Percentiles rank a stretch among this genome's conserved stretches.
phyloP scores from a whole-genome alignment of 2,888 invertebrate genomes.

The Rhagonycha lutea region DNA sequence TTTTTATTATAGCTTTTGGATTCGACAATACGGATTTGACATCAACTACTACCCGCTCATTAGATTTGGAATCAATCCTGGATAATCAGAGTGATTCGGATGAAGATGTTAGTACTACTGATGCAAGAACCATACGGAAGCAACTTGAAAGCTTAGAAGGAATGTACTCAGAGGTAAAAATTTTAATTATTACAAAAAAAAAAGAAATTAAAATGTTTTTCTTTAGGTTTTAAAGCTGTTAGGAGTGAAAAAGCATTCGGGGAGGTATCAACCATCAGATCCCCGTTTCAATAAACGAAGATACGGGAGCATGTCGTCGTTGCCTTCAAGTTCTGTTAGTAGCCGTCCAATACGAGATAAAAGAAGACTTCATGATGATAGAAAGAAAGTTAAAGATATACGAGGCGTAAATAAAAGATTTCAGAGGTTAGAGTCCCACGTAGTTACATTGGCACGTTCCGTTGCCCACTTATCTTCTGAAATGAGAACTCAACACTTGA shows the following conservation, averaged over 20 bases:
- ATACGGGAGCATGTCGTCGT: conserved; percentile 82
- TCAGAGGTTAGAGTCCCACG: conserved; percentile 87
- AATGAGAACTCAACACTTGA: conserved; percentile 86
- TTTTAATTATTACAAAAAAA: background rate
- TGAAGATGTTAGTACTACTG: conserved; percentile 75
- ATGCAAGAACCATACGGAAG: conserved; percentile 77
- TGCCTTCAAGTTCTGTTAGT: conserved; percentile 82
- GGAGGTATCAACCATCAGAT: conserved; percentile 61
- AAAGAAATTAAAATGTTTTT: conserved; percentile 1
- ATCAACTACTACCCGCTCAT: conserved; percentile 76
- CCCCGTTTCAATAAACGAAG: conserved; percentile 61
- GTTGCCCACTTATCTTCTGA: conserved; percentile 91
- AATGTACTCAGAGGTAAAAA: conserved; percentile 81
- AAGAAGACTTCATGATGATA: conserved; percentile 70
- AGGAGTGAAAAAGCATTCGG: conserved; percentile 59
- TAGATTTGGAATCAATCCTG: conserved; percentile 78
- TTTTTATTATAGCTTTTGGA: conserved; percentile 64
- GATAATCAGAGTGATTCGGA: conserved; percentile 72
- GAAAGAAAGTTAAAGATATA: conserved; percentile 74
- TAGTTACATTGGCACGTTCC: conserved; percentile 86
- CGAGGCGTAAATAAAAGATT: conserved; percentile 77
- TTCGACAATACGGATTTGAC: conserved; percentile 76
- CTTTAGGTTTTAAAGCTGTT: conserved; percentile 63
- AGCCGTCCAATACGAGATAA: conserved; percentile 77
- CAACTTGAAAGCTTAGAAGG: conserved; percentile 82